Conservation (phyloP, 1,140 invertebrate species). For the Drosophila dunni region DNA sequence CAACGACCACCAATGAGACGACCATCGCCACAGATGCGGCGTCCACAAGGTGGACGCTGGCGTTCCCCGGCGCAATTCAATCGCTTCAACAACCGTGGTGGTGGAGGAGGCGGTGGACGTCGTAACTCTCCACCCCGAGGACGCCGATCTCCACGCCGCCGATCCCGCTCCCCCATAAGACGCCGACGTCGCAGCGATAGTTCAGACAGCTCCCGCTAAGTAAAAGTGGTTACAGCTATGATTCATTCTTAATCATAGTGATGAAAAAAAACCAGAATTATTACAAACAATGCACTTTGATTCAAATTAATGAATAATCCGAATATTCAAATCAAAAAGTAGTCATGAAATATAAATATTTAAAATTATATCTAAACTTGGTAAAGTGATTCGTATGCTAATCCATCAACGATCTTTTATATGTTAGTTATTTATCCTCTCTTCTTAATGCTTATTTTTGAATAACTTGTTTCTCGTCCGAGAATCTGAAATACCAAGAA, state of each 20-base stretch:
- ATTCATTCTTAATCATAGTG: constrained; percentile 36
- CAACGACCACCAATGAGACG: constrained; percentile 88
- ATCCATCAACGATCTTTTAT: not conserved
- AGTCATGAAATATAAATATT: not conserved
- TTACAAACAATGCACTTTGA: constrained; percentile 37
- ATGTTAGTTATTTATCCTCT: not conserved
- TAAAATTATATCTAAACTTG: not conserved
- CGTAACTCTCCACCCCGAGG: constrained; percentile 70
- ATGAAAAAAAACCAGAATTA: constrained; percentile 20
- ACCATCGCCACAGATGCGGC: constrained; percentile 87
- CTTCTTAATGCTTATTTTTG: too few species aligned
- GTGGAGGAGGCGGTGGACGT: constrained; percentile 57
- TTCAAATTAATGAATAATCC: constrained; percentile 56
- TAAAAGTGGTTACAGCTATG: constrained; percentile 13
- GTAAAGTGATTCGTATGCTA: not conserved
- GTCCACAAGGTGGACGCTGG: constrained; percentile 87
- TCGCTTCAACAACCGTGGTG: constrained; percentile 75
- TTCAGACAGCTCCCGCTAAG: constrained; percentile 81
- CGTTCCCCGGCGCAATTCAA: constrained; percentile 87
- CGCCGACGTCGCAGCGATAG: constrained; percentile 80
- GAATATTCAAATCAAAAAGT: constrained; percentile 42
- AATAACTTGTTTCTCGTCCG: not conserved
- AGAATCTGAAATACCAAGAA: not conserved
- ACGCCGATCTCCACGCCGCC: constrained; percentile 75
- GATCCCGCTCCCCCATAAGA: constrained; percentile 81